Evolutionary conservation across 1,140 invertebrate genomes (phyloP).

Genomic region (Sinella curviseta): DNA sequence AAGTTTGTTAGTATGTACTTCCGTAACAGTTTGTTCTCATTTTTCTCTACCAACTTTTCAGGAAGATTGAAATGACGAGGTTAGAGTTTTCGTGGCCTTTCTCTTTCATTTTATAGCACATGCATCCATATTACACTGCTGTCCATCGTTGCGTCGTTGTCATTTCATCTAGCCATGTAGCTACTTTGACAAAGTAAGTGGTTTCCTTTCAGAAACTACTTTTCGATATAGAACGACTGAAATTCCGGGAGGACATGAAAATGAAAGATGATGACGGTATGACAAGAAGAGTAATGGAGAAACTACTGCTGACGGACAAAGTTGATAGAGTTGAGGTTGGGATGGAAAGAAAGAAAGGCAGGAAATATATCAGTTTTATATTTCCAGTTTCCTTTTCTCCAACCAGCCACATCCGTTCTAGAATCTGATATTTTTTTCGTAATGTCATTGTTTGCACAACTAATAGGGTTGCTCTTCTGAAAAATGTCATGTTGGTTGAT

Average conservation of each 20-base stretch:
- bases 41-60: too few relatives aligned
- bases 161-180: neutral
- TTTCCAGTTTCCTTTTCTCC: neutral
- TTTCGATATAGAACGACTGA: neutral
- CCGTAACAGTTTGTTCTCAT: too few relatives aligned
- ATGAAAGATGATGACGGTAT: constrained; percentile 9
- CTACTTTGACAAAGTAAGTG: neutral
- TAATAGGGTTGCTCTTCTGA: neutral
- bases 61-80: too few relatives aligned
- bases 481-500: neutral
- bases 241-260: neutral
- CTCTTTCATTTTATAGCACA: too few relatives aligned
- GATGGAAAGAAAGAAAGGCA: neutral
- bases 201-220: neutral
- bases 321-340: too few relatives aligned
- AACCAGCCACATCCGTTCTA: neutral
- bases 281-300: constrained; percentile 17
- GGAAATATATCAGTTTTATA: neutral
- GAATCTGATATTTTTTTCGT: neutral
- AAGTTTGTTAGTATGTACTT: too few relatives aligned
- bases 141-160: too few relatives aligned
- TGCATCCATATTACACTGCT: too few relatives aligned
- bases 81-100: too few relatives aligned
- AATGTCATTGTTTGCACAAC: neutral
- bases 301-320: neutral